phyloP scores from a whole-genome alignment of 1,140 invertebrate species.

The Temnothorax longispinosus region DNA sequence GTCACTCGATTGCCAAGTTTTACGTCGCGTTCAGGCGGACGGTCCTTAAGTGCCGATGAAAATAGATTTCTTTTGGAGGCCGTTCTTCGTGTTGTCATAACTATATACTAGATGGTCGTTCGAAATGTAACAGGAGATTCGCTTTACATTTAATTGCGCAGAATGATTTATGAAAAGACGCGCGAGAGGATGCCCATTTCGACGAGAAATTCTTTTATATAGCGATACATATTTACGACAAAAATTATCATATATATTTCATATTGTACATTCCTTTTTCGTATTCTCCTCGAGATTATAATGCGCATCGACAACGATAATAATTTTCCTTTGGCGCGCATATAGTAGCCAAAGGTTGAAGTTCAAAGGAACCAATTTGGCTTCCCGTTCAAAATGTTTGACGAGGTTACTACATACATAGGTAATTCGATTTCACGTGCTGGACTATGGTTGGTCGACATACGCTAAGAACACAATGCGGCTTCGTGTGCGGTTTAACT shows the following conservation, averaged over 20 bases:
- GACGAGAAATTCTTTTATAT: background rate
- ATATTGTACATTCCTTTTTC: background rate
- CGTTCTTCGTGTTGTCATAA: background rate
- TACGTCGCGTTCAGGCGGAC: background rate
- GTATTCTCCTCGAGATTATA: background rate
- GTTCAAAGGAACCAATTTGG: constrained; percentile 41
- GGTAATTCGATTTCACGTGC: constrained; percentile 37
- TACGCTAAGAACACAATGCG: constrained; percentile 35
- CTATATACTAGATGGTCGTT: background rate
- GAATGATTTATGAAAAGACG: background rate
- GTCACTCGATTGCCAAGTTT: constrained; percentile 16
- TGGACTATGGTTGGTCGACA: constrained; percentile 16
- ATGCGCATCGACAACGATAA: constrained; percentile 2
- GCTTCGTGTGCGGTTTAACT: constrained; percentile 9
- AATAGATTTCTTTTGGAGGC: constrained; percentile 30
- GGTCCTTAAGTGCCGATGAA: background rate
- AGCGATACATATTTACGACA: background rate
- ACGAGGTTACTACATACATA: constrained; percentile 22
- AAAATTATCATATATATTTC: background rate
- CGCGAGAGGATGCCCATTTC: background rate
- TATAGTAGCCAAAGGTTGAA: background rate
- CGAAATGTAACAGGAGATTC: background rate
- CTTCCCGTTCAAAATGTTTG: constrained; percentile 27
- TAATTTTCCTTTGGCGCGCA: constrained; percentile 14
- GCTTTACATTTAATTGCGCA: background rate